Evolutionary conservation across 2,797 vertebrate genomes (phyloP), one percentile per base, ranked within the genome.

Genomic region (Choloepus didactylus): DNA sequence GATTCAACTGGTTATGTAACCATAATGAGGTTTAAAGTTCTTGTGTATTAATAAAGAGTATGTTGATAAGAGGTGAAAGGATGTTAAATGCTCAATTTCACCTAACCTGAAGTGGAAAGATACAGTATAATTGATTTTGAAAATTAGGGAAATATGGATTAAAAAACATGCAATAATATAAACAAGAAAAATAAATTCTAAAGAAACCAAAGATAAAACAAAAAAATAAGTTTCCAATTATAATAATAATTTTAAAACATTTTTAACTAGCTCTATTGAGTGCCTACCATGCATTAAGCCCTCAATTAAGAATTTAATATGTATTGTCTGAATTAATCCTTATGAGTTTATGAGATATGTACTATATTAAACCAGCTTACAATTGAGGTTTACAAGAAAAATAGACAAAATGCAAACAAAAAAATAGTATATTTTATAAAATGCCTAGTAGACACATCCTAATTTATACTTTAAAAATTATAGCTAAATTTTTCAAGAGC

Each of bases 1-100:
- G 83, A 72, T 92, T 95, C 18, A 89, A 44, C 66, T 82, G 16
- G 56, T 62, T 86, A 5, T 79, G 44, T 87, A 94, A 73, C 3
- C 49, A 54, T 38, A 89, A 72, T n/a, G 11, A 86, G 4, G 6
- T 77, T 81, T 86, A 82, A 60, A 69, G 54, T 72, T 77, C n/a
- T 87, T 31, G 56, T 31, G 19, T 75, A 64, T 77, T 72, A 77
- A 67, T 38, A 90, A 95, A 91, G 31, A 70, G 16, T 66, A 25
- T 69, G 21, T 89, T 81, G 88, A 89, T 41, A 91, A 64, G 44
- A 44, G 41, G 41, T 38, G 54, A 95, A 66, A 69, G 31, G 25
- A 85, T 11, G 1, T 51, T 66, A 82, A 79, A 14, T 93, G 25
- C 10, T 62, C 83, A 59, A 38, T 66, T 83, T 76, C 44, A 67